These are phyloP conservation scores for Lepidochrysops patricia DNA, from an alignment of 2,888 invertebrate species.

Conservation along the genomic window DNA sequence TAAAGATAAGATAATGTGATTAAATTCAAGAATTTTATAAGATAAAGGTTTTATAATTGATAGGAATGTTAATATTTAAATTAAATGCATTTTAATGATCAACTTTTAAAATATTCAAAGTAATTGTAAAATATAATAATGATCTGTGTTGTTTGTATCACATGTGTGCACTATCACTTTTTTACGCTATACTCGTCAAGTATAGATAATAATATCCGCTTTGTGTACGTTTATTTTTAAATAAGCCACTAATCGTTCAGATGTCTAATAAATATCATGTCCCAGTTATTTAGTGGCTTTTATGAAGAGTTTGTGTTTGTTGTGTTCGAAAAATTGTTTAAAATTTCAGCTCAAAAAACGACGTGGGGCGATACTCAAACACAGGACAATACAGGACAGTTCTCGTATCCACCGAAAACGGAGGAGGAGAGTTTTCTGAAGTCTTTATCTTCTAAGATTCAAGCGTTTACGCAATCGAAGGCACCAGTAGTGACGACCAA, in stretches of 20 bases:
- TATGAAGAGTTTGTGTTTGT: conserved; percentile 39
- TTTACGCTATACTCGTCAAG: conserved; percentile 20
- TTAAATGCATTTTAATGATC: too few relatives aligned
- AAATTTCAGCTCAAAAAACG: conserved; percentile 65
- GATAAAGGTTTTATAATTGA: neutral
- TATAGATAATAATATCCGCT: conserved; percentile 54
- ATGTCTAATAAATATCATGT: conserved; percentile 37
- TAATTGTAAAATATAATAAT: neutral
- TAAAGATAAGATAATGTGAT: neutral
- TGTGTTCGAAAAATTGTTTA: conserved; percentile 43
- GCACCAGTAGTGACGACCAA: conserved; percentile 43
- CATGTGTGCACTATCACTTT: conserved; percentile 20
- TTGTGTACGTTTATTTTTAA: conserved; percentile 20
- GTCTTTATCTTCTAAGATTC: conserved; percentile 45
- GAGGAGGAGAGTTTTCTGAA: conserved; percentile 49
- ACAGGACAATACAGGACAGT: conserved; percentile 44
- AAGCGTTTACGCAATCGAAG: conserved; percentile 42
- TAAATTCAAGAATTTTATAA: too few relatives aligned
- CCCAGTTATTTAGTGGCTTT: conserved; percentile 35
- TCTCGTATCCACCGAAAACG: conserved; percentile 52
- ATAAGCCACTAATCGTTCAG: conserved; percentile 33
- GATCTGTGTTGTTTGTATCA: neutral
- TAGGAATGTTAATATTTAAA: too few relatives aligned
- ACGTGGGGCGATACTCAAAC: conserved; percentile 49
- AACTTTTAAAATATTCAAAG: neutral